phyloP scores from a whole-genome alignment of 2,113 vertebrate genomes.

The Crotalus horridus region DNA sequence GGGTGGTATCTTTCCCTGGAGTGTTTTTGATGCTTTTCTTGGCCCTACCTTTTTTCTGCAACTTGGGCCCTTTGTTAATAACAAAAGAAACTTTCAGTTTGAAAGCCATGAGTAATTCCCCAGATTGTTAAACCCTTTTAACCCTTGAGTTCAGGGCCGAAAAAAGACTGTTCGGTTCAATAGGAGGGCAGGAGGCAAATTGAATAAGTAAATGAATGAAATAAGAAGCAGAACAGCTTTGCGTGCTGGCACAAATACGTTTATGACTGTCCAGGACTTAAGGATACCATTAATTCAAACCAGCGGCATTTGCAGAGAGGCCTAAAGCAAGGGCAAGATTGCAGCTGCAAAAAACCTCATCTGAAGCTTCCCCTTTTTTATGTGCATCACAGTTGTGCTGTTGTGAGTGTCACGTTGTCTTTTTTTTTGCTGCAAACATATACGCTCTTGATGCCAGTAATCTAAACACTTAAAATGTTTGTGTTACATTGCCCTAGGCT shows the following conservation, averaged over 20 bases:
- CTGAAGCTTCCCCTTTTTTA: background rate
- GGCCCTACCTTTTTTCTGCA: background rate
- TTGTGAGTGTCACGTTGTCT: background rate
- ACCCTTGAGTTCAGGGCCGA: background rate
- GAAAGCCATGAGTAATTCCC: constrained; percentile 16
- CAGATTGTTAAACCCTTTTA: constrained; percentile 23
- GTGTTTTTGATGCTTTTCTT: constrained; percentile 4
- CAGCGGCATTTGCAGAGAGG: background rate
- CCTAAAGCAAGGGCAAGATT: background rate
- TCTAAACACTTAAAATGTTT: background rate
- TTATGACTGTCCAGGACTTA: constrained; percentile 27
- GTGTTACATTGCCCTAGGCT: background rate
- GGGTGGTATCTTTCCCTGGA: background rate
- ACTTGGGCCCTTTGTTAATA: background rate
- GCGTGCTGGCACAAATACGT: constrained; percentile 27
- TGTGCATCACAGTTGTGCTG: background rate
- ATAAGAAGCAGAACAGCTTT: background rate
- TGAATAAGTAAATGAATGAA: background rate
- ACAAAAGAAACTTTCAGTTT: constrained; percentile 10
- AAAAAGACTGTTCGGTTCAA: background rate
- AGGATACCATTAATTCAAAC: constrained; percentile 32
- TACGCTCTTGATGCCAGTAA: background rate
- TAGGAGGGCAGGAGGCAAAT: background rate
- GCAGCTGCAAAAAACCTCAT: background rate
- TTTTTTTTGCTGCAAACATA: background rate